Base-by-base conservation (phyloP, 2,113 vertebrate genomes). In the Pomatorhinus ruficollis region DNA sequence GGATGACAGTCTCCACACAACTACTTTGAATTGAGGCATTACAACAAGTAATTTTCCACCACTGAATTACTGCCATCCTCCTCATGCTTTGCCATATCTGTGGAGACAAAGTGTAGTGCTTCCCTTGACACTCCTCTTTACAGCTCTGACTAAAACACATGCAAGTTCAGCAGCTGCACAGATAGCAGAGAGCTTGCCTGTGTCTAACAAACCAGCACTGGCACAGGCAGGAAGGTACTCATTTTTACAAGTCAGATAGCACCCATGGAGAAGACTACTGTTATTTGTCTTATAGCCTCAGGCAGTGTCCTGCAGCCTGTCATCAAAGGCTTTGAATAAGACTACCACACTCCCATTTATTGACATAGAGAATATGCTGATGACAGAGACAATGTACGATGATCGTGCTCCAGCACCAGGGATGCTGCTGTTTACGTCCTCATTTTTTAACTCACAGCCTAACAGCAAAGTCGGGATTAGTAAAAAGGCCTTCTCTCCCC, bases 231-330 rank as follows among this genome's bases (percentile, higher is more conserved):
- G 59, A 85, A 91, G 65, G 40, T 72, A 83, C 18, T 94, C 2
- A 72, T 93, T 91, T 78, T 85, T n/a, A 59, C 30, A 70, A 83
- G 86, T 92, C 91, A 91, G 83, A 87, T 79, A 91, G 84, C 70
- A 76, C 87, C 95, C 70, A 53, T n/a, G 81, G 95, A 96, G 84
- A 95, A 96, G 94, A 93, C 93, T 49, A 91, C 74, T 83, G 75
- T 83, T 95, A 95, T 83, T 87, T 90, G 78, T 57, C 74, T 89
- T 22, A 35, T 4, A 93, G 89, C 91, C 89, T 83, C 84, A 95
- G 87, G 89, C 70, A 93, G 53, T 11, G 69, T 72, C 93, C 95
- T 87, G 89, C 81, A 95, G 76, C 87, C 91, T 95, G 74, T 91
- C 80, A 95, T 93, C 94, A 95, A 94, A 83, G 31, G 53, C 93